phyloP scores from a whole-genome alignment of 2,797 vertebrate genomes.

The Fratercula arctica region DNA sequence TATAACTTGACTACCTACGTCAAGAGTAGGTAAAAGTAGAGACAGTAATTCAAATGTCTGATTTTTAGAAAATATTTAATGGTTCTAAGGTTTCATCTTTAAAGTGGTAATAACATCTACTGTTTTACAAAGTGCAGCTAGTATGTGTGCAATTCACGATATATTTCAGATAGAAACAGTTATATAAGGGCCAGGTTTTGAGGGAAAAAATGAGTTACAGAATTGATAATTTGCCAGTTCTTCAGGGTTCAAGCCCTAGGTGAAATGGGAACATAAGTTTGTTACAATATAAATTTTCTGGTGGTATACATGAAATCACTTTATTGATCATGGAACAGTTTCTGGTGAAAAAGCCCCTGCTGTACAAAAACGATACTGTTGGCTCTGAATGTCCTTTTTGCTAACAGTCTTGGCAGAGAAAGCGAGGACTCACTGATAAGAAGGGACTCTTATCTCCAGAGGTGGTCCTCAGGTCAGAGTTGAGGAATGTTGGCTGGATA shows the following conservation, averaged over 20 bases:
- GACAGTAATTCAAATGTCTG: not conserved
- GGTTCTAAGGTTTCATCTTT: not conserved
- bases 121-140: not conserved
- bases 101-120: not conserved
- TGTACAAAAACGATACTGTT: not conserved
- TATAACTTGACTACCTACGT: not conserved
- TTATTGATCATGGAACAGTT: not conserved
- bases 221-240: not conserved
- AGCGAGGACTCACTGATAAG: conserved; percentile 18
- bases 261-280: not conserved
- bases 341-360: not conserved
- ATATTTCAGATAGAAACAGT: not conserved
- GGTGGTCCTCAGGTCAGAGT: conserved; percentile 56
- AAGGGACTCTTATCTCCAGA: conserved; percentile 48
- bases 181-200: not conserved
- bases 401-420: conserved; percentile 25
- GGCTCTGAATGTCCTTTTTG: not conserved
- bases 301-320: not conserved
- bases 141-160: fast-evolving
- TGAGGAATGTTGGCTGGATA: conserved; percentile 52
- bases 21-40: not conserved
- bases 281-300: not conserved
- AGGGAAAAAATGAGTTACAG: not conserved
- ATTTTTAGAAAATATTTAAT: not conserved
- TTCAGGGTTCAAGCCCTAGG: not conserved